phyloP scores from a whole-genome alignment of 92 coral and sea anemone species.

The Epizoanthus scotinus region DNA sequence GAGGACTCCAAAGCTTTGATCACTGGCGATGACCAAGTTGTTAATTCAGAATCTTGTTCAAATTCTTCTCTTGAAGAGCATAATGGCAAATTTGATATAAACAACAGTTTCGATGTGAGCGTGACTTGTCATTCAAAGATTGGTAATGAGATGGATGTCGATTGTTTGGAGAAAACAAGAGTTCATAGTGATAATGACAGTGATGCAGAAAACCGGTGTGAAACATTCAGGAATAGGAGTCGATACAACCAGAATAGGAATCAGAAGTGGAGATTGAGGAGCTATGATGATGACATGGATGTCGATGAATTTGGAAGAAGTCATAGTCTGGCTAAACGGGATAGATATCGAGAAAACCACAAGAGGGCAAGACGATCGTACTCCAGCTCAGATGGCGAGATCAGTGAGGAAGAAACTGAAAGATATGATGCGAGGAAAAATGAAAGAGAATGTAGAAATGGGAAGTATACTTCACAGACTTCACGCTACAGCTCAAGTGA shows the following conservation, averaged over 20 bases:
- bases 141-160: not conserved
- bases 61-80: not conserved
- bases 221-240: constrained; percentile 1
- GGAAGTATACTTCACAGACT: constrained; percentile 18
- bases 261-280: not conserved
- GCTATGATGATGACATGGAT: not conserved
- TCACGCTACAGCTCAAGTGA: constrained; percentile 40
- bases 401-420: constrained; percentile 26
- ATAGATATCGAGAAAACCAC: constrained; percentile 9
- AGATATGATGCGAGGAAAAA: constrained; percentile 30
- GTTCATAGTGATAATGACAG: constrained; percentile 5
- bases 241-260: not conserved
- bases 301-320: constrained; percentile 36
- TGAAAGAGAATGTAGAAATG: constrained; percentile 3
- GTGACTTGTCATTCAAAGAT: constrained; percentile 5
- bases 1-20: not conserved
- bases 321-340: constrained; percentile 26
- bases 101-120: not conserved
- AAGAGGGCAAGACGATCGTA: not conserved
- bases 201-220: constrained; percentile 13
- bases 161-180: not conserved
- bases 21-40: not conserved
- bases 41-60: not conserved
- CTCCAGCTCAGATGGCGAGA: constrained; percentile 1
- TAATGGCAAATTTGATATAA: not conserved